Base-by-base conservation (phyloP, 1,140 invertebrate species). In the Caerostris darwini region DNA sequence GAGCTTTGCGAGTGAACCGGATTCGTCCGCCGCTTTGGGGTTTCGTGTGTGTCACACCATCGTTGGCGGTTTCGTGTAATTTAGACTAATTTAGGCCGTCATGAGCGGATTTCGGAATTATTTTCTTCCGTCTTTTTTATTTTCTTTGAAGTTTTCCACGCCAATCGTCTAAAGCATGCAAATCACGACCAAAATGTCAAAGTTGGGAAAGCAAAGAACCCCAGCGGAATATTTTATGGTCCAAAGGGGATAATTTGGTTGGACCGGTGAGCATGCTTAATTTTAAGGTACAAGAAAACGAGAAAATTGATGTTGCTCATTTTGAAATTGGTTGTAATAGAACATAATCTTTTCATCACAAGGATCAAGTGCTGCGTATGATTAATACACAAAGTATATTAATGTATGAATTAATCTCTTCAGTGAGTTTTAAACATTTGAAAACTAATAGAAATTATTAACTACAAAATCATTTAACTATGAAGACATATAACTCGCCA, bases 21-120 rank as follows among this genome's bases (percentile, higher is more conserved):
- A 90, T 90, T 58, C 57, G 61, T 17, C 61, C 14, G 56, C 54
- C 50, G 57, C 17, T n/a, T 57, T 57, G 17, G 82, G 82, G 17
- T 54, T 58, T 85, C 83, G 83, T 77, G 34, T 77, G 71, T 77
- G 71, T 77, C 71, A 64, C 61, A 50, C 71, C 71, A 77, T 12
- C 71, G 34, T 53, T 77, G 71, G 71, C 71, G 71, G 71, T 77
- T 77, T 77, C 71, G 71, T 50, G 71, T 77, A 77, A 77, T 77
- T 77, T 77, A 17, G 34, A 34, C 34, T 77, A 77, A 77, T 77
- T 77, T 77, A 34, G 71, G 50, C 12, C 71, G 71, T 34, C 71
- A 77, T 50, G 34, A 77, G 8, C 8, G 71, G 34, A 77, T 67
- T 67, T 67, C n/a, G n/a, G 53, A 12, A 34, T 12, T 34, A 7